Evolutionary conservation across 2,113 vertebrate genomes (phyloP).

Genomic region (Salvelinus alpinus): DNA sequence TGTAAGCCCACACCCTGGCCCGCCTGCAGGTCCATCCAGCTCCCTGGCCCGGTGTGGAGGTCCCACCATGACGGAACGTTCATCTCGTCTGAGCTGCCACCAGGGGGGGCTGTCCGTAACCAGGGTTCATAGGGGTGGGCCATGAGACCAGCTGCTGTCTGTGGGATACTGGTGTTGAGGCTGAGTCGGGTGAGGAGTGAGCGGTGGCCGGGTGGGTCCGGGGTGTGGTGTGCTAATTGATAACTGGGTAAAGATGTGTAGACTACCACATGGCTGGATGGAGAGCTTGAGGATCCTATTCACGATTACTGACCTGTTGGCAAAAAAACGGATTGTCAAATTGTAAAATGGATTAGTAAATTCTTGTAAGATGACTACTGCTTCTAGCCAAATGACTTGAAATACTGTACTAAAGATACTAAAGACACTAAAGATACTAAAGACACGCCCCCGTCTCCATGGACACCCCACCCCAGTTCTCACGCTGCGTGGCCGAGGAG

Average conservation of each 20-base stretch:
- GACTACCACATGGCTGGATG: slow-evolving; percentile 52
- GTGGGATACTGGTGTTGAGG: slow-evolving; percentile 25
- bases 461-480: slow-evolving; percentile 61
- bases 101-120: slow-evolving; percentile 85
- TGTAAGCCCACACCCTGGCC: slow-evolving; percentile 72
- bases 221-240: not conserved
- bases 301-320: slow-evolving; percentile 39
- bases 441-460: slow-evolving; percentile 46
- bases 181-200: slow-evolving; percentile 23
- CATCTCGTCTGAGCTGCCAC: slow-evolving; percentile 80
- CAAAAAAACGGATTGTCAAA: slow-evolving; percentile 34
- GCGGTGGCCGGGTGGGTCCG: slow-evolving; percentile 24
- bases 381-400: slow-evolving; percentile 6
- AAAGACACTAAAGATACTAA: too few relatives aligned
- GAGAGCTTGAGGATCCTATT: not conserved
- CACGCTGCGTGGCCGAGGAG: slow-evolving; percentile 62
- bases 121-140: slow-evolving; percentile 92
- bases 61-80: slow-evolving; percentile 91
- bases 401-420: too few relatives aligned
- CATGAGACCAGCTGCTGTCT: slow-evolving; percentile 70
- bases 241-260: slow-evolving; percentile 8
- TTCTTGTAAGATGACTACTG: not conserved
- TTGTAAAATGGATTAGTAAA: not conserved
- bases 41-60: slow-evolving; percentile 82
- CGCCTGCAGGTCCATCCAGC: slow-evolving; percentile 90